A percentile compares a stretch with the other conserved stretches of the same genome.
These are phyloP conservation scores for Drosophila ezoana DNA, from an alignment of 2,888 invertebrate genomes.

Conservation along the genomic window DNA sequence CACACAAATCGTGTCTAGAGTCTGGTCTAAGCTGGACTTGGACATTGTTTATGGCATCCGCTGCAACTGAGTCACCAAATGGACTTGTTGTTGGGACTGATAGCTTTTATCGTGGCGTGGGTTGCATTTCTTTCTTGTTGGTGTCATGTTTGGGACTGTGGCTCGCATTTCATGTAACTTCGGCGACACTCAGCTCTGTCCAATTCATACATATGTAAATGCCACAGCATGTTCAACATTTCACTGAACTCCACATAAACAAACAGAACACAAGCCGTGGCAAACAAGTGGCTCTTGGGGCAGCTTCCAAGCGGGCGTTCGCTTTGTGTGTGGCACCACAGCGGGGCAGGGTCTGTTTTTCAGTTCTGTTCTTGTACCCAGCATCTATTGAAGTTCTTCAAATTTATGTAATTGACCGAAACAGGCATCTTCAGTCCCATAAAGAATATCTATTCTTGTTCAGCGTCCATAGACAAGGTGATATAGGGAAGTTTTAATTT, in stretches of 20 bases:
- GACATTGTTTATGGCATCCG: conserved; percentile 71
- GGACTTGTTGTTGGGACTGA: conserved; percentile 4
- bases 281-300: conserved; percentile 56
- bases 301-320: conserved; percentile 36
- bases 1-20: conserved; percentile 29
- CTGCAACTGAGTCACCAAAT: conserved; percentile 56
- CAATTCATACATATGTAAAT: conserved; percentile 53
- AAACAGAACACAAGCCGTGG: conserved; percentile 19
- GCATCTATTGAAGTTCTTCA: neutral
- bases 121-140: conserved; percentile 8
- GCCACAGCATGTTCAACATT: conserved; percentile 46
- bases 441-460: no score
- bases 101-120: conserved; percentile 36
- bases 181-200: conserved; percentile 18
- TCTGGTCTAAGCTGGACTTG: conserved; percentile 10
- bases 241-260: conserved; percentile 33
- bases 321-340: conserved; percentile 48
- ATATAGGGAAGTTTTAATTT: no score
- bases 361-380: conserved; percentile 17
- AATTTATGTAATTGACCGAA: no score
- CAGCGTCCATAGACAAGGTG: no score
- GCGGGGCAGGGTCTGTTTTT: conserved; percentile 13
- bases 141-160: neutral
- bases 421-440: no score
- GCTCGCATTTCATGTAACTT: neutral